These are phyloP conservation scores for Microtus richardsoni DNA, from an alignment of 2,113 vertebrate species.

Conservation along the genomic window DNA sequence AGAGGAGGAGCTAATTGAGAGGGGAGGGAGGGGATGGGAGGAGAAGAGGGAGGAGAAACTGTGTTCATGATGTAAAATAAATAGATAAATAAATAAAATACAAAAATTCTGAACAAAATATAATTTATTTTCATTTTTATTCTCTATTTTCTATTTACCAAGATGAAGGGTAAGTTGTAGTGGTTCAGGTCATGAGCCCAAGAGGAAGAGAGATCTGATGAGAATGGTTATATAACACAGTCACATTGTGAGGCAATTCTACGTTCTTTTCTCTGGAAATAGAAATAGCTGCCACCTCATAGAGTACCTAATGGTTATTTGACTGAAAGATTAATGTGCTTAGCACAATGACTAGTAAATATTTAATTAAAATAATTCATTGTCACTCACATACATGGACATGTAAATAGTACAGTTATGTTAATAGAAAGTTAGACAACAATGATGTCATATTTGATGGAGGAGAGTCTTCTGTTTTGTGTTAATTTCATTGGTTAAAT, in stretches of 20 bases:
- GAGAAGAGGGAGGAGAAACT: no score
- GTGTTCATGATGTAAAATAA: no score
- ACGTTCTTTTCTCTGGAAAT: not conserved
- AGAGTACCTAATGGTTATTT: not conserved
- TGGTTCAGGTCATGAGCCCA: not conserved
- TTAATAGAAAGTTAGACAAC: not conserved
- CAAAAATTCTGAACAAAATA: not conserved
- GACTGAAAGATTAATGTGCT: not conserved
- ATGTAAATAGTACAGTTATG: not conserved
- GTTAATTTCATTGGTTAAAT: no score
- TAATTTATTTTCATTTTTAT: not conserved
- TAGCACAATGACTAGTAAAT: not conserved
- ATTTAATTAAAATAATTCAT: constrained; percentile 15
- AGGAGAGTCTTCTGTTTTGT: no score
- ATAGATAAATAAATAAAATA: not conserved
- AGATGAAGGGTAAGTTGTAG: not conserved
- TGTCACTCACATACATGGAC: not conserved
- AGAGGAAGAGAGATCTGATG: not conserved
- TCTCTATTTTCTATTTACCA: not conserved
- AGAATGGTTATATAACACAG: no score
- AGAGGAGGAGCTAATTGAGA: no score
- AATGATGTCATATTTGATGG: not conserved
- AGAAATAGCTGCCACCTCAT: not conserved
- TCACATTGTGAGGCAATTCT: not conserved
- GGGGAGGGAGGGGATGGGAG: no score